Conservation (phyloP, 2,113 vertebrate genomes). For the Peucedramus taeniatus region DNA sequence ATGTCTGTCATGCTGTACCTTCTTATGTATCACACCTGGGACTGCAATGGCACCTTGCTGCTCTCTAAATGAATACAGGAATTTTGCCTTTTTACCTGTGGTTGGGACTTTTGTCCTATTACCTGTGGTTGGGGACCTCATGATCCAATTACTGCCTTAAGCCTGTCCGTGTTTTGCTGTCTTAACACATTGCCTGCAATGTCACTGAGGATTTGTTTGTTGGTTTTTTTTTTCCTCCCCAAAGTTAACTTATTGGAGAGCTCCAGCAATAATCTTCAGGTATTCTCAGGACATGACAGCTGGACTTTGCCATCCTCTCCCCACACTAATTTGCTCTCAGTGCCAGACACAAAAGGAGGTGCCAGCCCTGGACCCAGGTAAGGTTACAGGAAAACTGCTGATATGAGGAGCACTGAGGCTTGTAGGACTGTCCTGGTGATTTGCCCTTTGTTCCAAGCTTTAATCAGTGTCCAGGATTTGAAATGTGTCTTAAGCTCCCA, state of each 20-base stretch:
- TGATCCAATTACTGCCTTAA: neutral
- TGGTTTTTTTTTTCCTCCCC: neutral
- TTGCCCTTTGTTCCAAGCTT: neutral
- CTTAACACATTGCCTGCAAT: neutral
- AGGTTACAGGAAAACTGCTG: slow-evolving; percentile 9
- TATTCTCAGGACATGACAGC: slow-evolving; percentile 80
- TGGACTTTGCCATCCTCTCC: slow-evolving; percentile 81
- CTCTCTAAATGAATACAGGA: neutral
- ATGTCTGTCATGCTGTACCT: neutral
- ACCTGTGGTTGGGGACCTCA: neutral
- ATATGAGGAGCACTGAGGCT: neutral
- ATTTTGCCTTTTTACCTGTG: neutral
- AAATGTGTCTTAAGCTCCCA: neutral
- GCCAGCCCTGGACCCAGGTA: slow-evolving; percentile 77
- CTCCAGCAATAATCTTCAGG: slow-evolving; percentile 78
- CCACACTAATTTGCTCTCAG: slow-evolving; percentile 73
- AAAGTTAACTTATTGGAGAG: slow-evolving; percentile 77
- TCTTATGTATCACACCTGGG: neutral
- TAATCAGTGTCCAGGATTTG: neutral
- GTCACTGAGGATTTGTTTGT: neutral
- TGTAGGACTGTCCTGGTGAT: neutral
- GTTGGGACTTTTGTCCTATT: neutral
- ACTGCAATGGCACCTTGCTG: neutral
- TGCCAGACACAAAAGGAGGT: slow-evolving; percentile 66
- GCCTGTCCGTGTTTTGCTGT: neutral